Evolutionary conservation across 2,888 invertebrate genomes (phyloP).

Genomic region (Teinopalpus imperialis): DNA sequence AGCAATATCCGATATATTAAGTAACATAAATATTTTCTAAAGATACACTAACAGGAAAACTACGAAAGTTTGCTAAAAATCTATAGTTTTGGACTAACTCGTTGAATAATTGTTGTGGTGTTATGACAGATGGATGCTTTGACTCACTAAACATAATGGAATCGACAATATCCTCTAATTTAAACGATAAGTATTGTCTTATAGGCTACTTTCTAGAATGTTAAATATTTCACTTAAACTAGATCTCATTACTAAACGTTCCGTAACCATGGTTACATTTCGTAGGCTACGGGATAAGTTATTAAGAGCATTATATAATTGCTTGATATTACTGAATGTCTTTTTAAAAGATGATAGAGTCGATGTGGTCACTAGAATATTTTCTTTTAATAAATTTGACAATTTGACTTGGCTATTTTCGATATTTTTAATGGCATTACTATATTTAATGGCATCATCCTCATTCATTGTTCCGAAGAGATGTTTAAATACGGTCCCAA

Average conservation of each 20-base stretch:
- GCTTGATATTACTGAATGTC: constrained; percentile 19
- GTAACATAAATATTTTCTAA: too few species aligned
- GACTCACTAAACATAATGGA: neutral
- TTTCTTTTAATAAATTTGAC: constrained; percentile 27
- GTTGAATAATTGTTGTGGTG: constrained; percentile 22
- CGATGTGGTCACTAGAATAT: constrained; percentile 23
- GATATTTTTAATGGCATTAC: constrained; percentile 22
- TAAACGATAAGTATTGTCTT: constrained; percentile 27
- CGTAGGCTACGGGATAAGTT: neutral
- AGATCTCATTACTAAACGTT: constrained; percentile 6
- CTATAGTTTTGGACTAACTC: constrained; percentile 24
- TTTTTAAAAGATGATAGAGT: neutral
- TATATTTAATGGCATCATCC: constrained; percentile 16
- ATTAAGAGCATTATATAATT: constrained; percentile 21
- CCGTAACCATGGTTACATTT: constrained; percentile 3
- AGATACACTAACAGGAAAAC: too few species aligned
- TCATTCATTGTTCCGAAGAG: neutral
- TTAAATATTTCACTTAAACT: constrained; percentile 17
- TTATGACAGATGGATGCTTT: neutral
- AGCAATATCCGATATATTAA: too few species aligned
- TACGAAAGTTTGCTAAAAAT: too few species aligned
- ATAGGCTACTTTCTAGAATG: constrained; percentile 20
- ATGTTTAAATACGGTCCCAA: too few species aligned
- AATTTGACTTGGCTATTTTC: constrained; percentile 26
- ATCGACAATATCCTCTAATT: constrained; percentile 20